phyloP scores from a whole-genome alignment of 2,797 vertebrate species.

The Gallirallus australis region DNA sequence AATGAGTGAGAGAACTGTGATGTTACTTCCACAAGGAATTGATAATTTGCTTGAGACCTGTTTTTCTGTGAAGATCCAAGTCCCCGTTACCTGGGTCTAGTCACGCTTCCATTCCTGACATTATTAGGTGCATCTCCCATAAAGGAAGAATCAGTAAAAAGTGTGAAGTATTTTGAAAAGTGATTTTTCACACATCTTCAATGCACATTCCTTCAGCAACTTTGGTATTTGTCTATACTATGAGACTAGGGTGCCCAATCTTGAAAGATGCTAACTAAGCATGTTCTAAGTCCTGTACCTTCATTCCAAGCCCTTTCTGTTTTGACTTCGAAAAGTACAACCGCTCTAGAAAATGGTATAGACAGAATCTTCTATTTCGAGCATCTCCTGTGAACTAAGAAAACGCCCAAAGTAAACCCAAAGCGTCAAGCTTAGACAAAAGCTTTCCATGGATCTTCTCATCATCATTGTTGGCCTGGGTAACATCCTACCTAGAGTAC shows the following conservation, averaged over 20 bases:
- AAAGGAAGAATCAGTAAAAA: background rate
- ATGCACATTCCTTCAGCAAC: background rate
- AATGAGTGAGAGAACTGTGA: background rate
- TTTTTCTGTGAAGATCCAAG: background rate
- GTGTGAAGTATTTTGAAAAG: background rate
- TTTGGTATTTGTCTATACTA: background rate
- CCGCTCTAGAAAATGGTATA: background rate
- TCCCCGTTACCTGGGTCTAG: background rate
- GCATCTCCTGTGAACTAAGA: background rate
- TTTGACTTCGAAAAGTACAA: background rate
- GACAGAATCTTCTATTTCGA: background rate
- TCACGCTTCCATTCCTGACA: background rate
- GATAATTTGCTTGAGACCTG: background rate
- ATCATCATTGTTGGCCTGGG: background rate
- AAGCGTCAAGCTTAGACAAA: background rate
- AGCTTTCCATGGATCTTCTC: background rate
- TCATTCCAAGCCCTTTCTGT: background rate
- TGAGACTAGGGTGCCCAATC: background rate
- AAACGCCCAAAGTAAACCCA: background rate
- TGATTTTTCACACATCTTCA: background rate
- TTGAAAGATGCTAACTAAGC: background rate
- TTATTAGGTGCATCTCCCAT: background rate
- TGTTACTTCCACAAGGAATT: background rate
- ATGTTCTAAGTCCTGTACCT: background rate
- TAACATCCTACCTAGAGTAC: background rate